A percentile compares a stretch with the other conserved stretches of the same genome.
Evolutionary conservation across 2,888 invertebrate species (phyloP).

Genomic region (Drosophila quinaria): DNA sequence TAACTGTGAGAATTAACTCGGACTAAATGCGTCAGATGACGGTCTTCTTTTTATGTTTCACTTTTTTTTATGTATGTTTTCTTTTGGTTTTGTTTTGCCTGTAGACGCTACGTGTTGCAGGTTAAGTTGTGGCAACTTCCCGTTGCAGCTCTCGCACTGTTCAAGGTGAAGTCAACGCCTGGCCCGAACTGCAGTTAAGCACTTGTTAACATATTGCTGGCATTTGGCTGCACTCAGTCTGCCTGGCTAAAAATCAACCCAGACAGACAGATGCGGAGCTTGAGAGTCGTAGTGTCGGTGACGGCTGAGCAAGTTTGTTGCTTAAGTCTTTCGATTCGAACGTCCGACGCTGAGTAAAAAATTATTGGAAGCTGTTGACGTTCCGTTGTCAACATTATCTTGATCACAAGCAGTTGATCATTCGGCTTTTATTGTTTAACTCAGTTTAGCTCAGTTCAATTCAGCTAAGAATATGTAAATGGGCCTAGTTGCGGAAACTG

Average conservation of each 20-base stretch:
- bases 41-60: constrained; percentile 8
- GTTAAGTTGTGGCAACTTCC: constrained; percentile 31
- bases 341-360: constrained; percentile 20
- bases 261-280: constrained; percentile 12
- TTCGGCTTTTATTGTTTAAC: constrained; percentile 34
- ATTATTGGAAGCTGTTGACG: constrained; percentile 74
- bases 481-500: constrained; percentile 71
- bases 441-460: constrained; percentile 7
- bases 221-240: constrained; percentile 58
- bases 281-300: background rate
- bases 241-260: constrained; percentile 17
- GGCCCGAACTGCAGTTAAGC: constrained; percentile 72
- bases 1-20: constrained; percentile 70
- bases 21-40: constrained; percentile 66
- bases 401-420: constrained; percentile 32
- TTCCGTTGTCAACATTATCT: constrained; percentile 77
- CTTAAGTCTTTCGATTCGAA: constrained; percentile 65
- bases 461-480: constrained; percentile 55
- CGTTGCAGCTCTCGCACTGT: constrained; percentile 33
- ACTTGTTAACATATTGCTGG: constrained; percentile 83
- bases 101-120: constrained; percentile 36
- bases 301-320: constrained; percentile 52
- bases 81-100: background rate
- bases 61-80: background rate
- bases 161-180: constrained; percentile 75